Base-by-base conservation (phyloP, 1,140 invertebrate species). In the Eufriesea mexicana region DNA sequence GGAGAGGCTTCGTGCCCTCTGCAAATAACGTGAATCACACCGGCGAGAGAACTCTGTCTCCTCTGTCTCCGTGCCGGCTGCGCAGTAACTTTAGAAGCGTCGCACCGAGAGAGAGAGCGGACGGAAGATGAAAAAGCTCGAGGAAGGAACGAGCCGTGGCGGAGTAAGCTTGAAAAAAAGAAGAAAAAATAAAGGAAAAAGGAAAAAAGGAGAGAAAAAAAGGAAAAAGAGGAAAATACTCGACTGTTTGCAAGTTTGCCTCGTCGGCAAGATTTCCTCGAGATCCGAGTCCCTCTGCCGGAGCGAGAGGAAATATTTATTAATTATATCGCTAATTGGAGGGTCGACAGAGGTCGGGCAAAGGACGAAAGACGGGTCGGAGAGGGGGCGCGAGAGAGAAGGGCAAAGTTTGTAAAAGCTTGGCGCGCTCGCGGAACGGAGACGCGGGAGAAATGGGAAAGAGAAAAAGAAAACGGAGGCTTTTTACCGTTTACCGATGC, bases 291-390 rank as follows among this genome's bases (percentile, higher is more conserved):
- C n/a, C 61, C 77, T 66, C 74, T 8, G 16, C 55, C 54, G 70
- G 61, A 79, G 61, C 28, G 25, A 87, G 83, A 78, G 76, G 84
- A 87, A 89, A 89, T 87, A 90, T 89, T 87, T 89, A 90, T 90
- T 90, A 90, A 90, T 90, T 87, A 89, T 84, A 81, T 45, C 86
- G 79, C 86, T 89, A 90, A 90, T 90, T 90, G 86, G 87, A 87
- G 75, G 82, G 89, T 82, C n/a, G 18, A 55, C 75, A 8, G 42
- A 28, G 18, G 54, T 51, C 20, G 28, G 55, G 64, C 67, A 67
- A 77, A 77, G 59, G 81, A 23, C 79, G 59, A 16, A 57, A 47
- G 66, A 28, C 16, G 7, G 28, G 20, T 18, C 18, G 25, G 49
- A 45, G 54, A 2, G 16, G 45, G n/a, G 57, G 1, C 14, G 55